Percentiles rank a stretch among this genome's conserved stretches.
Conservation (phyloP, 2,797 vertebrate species). For the Pseudochirops corinnae region DNA sequence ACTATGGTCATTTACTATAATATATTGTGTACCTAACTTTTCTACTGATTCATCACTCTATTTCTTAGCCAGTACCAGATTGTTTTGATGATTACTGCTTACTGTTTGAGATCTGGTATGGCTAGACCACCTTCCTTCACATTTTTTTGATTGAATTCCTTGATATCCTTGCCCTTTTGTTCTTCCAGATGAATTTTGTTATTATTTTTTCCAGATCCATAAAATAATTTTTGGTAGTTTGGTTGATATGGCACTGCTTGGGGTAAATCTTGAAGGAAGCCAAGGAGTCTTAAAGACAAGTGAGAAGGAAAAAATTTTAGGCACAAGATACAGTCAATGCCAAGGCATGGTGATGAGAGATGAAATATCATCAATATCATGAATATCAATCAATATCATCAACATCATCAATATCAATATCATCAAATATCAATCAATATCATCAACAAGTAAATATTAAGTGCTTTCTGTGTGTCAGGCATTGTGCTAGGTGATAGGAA, state of each 20-base stretch:
- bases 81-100: not conserved
- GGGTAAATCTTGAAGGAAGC: not conserved
- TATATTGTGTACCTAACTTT: not conserved
- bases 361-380: not conserved
- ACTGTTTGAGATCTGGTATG: not conserved
- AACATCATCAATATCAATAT: too few species aligned
- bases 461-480: not conserved
- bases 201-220: not conserved
- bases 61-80: not conserved
- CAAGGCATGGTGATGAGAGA: not conserved
- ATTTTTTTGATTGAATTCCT: not conserved
- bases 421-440: too few species aligned
- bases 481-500: not conserved
- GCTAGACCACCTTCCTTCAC: not conserved
- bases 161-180: not conserved
- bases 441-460: not conserved
- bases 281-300: not conserved
- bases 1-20: not conserved
- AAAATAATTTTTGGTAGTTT: not conserved
- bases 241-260: not conserved
- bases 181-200: not conserved
- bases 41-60: not conserved
- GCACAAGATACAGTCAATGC: not conserved
- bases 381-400: too few species aligned
- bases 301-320: not conserved